These are phyloP conservation scores for Myrmecobius fasciatus DNA, from an alignment of 2,113 vertebrate species.

Conservation along the genomic window DNA sequence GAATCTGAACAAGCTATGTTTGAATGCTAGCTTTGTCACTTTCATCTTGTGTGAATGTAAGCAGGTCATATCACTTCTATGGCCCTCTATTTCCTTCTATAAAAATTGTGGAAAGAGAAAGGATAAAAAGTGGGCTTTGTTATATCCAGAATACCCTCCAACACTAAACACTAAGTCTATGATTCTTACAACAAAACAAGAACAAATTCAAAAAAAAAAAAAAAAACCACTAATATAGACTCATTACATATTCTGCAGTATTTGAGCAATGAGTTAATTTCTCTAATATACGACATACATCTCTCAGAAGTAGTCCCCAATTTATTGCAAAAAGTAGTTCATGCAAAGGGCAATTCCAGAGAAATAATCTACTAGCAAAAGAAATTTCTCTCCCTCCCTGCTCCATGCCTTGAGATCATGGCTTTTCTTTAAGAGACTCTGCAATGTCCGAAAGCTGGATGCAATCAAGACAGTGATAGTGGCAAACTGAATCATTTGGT, in stretches of 20 bases:
- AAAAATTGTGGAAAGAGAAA: neutral
- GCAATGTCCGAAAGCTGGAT: neutral
- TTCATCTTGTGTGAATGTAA: neutral
- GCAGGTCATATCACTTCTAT: neutral
- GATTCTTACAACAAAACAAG: neutral
- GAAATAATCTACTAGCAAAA: neutral
- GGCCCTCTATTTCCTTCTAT: neutral
- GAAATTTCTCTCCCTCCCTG: neutral
- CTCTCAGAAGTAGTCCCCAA: neutral
- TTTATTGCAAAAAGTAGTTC: neutral
- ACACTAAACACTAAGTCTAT: neutral
- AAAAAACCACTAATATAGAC: neutral
- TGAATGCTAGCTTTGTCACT: neutral
- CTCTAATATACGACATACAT: neutral
- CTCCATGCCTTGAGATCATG: neutral
- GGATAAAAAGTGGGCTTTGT: neutral
- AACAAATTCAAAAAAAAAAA: slow-evolving; percentile 26
- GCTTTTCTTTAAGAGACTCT: neutral
- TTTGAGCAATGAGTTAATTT: slow-evolving; percentile 33
- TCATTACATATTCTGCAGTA: slow-evolving; percentile 48
- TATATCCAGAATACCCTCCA: neutral
- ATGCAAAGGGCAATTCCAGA: neutral
- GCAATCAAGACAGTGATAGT: neutral
- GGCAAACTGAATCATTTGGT: neutral
- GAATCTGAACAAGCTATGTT: neutral